Evolutionary conservation across 23 tunicate species (phyloP).

Genomic region (Trididemnum miniatum): DNA sequence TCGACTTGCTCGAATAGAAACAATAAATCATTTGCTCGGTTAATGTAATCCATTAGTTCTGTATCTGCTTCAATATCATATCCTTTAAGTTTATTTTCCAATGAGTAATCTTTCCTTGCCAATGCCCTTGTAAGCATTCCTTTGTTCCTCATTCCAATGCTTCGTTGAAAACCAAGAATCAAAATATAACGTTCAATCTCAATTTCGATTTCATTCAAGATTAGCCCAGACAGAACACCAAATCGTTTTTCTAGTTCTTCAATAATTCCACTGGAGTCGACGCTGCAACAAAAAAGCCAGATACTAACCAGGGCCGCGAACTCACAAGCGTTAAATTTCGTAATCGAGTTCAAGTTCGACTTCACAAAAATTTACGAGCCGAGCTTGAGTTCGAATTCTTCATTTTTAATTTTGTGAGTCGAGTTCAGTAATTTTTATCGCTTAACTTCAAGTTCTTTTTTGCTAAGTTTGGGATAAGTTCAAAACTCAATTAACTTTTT

Average conservation of each 20-base stretch:
- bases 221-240: background rate
- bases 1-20: slow-evolving; percentile 17
- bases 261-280: background rate
- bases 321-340: no score
- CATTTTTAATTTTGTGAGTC: no score
- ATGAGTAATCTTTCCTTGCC: background rate
- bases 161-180: slow-evolving; percentile 5
- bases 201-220: background rate
- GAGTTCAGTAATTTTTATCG: no score
- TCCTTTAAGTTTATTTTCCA: background rate
- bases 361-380: no score
- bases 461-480: no score
- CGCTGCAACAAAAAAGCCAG: no score
- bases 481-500: no score
- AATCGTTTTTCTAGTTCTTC: background rate
- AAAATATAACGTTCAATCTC: slow-evolving; percentile 8
- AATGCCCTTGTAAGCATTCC: background rate
- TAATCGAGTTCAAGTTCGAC: no score
- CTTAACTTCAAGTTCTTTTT: no score
- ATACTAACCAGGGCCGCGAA: no score
- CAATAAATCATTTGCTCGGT: background rate
- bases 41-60: slow-evolving; percentile 7
- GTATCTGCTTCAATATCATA: slow-evolving; percentile 2
- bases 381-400: no score
- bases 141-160: slow-evolving; percentile 8